Base-by-base conservation (phyloP, 2,888 invertebrate genomes). In the Abscondita cerata region DNA sequence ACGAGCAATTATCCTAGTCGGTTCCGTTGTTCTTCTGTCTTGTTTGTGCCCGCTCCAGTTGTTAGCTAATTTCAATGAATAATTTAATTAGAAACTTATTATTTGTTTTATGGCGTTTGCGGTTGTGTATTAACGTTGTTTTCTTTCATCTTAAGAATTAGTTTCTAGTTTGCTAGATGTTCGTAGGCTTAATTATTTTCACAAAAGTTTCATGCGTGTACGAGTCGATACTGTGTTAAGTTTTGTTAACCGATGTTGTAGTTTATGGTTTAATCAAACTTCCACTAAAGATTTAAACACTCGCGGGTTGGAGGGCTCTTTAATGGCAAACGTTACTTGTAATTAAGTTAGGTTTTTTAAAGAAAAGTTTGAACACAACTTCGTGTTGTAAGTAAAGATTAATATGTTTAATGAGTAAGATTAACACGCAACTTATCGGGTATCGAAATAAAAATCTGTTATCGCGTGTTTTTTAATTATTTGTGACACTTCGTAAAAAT, bases 21-120 rank as follows among this genome's bases (percentile, higher is more conserved):
- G 64, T 56, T 60, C 58, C 57, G 62, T 57, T 62, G 62, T 62
- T 67, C 61, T 52, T 65, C 60, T 63, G 59, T 52, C 53, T 62
- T 57, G 61, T 60, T 62, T 54, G 60, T 58, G 56, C 59, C 53
- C 62, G 63, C 59, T 57, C 56, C 63, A 63, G 65, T 62, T 59
- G 62, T 53, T 50, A 59, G 59, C 68, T 67, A 68, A 68, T 70
- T 68, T 68, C 68, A 63, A 69, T 68, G 66, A 68, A 70, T 69
- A 70, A 70, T 70, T 70, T 66, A 68, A 70, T 70, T 69, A 67
- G 52, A 33, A 58, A 68, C 65, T 68, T 65, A 67, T 68, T 69
- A 68, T 70, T 70, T 70, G 70, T 64, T 70, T 65, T 66, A 65
- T 66, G 62, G 59, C 52, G 51, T 62, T 60, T 68, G 62, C 40